Base-by-base conservation (phyloP, 2,888 invertebrate species). In the Sesamia inferens region DNA sequence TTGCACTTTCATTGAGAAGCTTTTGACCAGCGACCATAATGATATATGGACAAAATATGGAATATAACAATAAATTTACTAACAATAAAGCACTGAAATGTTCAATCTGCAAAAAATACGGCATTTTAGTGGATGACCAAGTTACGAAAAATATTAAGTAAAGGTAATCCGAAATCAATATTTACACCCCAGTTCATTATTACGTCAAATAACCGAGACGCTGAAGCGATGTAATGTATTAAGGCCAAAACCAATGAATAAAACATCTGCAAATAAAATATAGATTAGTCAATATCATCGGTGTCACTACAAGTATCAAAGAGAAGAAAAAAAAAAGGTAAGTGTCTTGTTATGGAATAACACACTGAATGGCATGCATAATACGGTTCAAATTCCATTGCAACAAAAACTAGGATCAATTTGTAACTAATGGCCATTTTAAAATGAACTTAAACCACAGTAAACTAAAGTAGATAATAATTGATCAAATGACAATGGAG, bases 1-100 rank as follows among this genome's bases (percentile, higher is more conserved):
- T 42, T 5, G 11, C 24, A 31, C 47, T 54, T 74, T 79, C 70
- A 22, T 76, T 81, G 0, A 55, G 2, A 0, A 84, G 47, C 22
- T 68, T 79, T 57, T 84, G 82, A 10, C 79, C 77, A 6, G 82
- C 57, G 31, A 22, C 10, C 13, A 81, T 54, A 11, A 70, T 24
- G 7, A 72, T 55, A 39, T 24, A 68, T 13, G 74, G 64, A n/a
- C 58, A 62, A 16, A 73, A 47, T 5, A 70, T 3, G 11, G 76
- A 61, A 65, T 61, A 57, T 13, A 67, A 14, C 54, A 47, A 31
- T n/a, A 67, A 44, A 55, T 71, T 10, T 54, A n/a, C 0, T 13
- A 44, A 31, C 2, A 31, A 3, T 2, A 31, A 3, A 11, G 5
- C 0, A 11, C 2, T 6, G 5, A 59, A 3, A 3, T 31, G 14